phyloP scores from a whole-genome alignment of 2,797 vertebrate species.

The Corythornis leucogaster region DNA sequence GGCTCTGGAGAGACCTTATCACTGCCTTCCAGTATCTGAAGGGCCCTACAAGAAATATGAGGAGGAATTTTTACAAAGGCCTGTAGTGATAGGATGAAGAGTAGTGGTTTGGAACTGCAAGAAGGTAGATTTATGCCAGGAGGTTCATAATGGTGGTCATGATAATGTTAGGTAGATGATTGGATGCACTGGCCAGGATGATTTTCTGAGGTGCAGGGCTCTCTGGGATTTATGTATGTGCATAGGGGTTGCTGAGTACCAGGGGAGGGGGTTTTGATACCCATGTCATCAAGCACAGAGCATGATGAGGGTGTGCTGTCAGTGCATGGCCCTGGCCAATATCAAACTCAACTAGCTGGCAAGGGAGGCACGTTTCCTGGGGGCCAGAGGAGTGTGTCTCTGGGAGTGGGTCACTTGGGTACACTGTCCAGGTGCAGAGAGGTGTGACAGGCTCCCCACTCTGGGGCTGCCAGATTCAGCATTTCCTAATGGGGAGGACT shows the following conservation, averaged over 20 bases:
- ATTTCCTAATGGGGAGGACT: background rate
- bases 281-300: background rate
- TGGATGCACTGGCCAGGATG: too few relatives aligned
- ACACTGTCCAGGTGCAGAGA: background rate
- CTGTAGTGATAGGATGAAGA: too few relatives aligned
- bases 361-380: background rate
- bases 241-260: background rate
- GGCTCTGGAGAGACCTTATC: too few relatives aligned
- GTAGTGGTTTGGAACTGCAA: too few relatives aligned
- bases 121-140: too few relatives aligned
- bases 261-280: background rate
- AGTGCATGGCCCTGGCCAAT: background rate
- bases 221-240: background rate
- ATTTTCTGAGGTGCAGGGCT: background rate
- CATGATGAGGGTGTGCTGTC: fast-evolving
- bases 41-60: too few relatives aligned
- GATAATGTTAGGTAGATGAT: too few relatives aligned
- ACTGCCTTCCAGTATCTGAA: too few relatives aligned
- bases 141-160: too few relatives aligned
- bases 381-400: background rate
- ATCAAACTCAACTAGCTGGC: background rate
- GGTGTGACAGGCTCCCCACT: background rate
- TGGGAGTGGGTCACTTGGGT: background rate
- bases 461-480: background rate
- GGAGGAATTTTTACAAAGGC: too few relatives aligned